Evolutionary conservation across 2,113 vertebrate genomes (phyloP).

Genomic region (Carassius carassius): DNA sequence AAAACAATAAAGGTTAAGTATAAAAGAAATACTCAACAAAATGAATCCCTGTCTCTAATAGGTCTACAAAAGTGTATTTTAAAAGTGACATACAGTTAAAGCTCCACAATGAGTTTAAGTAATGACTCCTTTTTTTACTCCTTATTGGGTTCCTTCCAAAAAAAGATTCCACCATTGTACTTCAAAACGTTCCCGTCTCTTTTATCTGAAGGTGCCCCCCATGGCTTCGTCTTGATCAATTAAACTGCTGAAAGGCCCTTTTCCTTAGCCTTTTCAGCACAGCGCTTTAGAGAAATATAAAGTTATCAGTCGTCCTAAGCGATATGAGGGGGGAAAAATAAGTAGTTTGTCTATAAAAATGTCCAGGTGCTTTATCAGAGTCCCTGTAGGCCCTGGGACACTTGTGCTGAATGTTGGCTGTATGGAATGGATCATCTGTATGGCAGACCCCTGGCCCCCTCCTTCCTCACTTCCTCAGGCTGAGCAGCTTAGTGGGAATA

Average conservation of each 20-base stretch:
- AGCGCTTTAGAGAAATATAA: slow-evolving; percentile 78
- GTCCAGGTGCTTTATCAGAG: slow-evolving; percentile 80
- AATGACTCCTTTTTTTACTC: slow-evolving; percentile 74
- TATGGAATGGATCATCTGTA: slow-evolving; percentile 59
- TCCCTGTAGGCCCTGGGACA: slow-evolving; percentile 73
- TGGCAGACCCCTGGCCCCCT: slow-evolving; percentile 39
- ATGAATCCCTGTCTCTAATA: slow-evolving; percentile 67
- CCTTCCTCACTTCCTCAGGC: slow-evolving; percentile 61
- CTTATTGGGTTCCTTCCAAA: slow-evolving; percentile 68
- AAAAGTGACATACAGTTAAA: slow-evolving; percentile 65
- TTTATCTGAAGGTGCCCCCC: slow-evolving; percentile 75
- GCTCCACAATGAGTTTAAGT: slow-evolving; percentile 75
- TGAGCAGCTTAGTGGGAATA: slow-evolving; percentile 59
- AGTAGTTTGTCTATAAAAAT: slow-evolving; percentile 85
- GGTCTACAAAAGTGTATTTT: slow-evolving; percentile 64
- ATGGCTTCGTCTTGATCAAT: slow-evolving; percentile 80
- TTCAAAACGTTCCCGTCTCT: slow-evolving; percentile 67
- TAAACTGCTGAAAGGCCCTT: slow-evolving; percentile 76
- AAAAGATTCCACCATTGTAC: slow-evolving; percentile 74
- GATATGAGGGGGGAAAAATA: slow-evolving; percentile 78
- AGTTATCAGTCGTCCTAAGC: slow-evolving; percentile 79
- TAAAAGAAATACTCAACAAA: slow-evolving; percentile 44
- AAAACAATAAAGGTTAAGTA: slow-evolving; percentile 39
- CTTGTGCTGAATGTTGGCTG: slow-evolving; percentile 70
- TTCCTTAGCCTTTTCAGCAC: slow-evolving; percentile 66